Conservation (phyloP, 2,113 vertebrate genomes). For the Elephas maximus region DNA sequence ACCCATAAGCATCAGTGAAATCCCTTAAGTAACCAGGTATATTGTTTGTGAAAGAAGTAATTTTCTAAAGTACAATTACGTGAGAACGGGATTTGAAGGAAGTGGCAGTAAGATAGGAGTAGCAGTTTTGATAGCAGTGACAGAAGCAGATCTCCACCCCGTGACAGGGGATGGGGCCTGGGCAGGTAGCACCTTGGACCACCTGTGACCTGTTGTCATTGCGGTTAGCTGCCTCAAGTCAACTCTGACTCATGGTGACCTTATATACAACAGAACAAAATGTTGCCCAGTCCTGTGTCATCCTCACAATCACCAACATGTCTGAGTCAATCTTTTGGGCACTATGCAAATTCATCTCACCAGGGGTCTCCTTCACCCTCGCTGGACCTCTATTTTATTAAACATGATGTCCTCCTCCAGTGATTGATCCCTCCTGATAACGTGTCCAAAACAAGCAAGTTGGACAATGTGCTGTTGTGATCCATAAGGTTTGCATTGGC, state of each 20-base stretch:
- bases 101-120: not conserved
- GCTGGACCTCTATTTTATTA: not conserved
- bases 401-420: not conserved
- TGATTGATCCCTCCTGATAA: not conserved
- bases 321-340: not conserved
- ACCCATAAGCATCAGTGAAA: conserved; percentile 64
- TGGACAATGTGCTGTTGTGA: not conserved
- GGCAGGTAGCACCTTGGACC: rapidly evolving
- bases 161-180: not conserved
- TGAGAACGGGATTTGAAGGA: conserved; percentile 34
- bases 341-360: not conserved
- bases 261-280: not conserved
- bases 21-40: conserved; percentile 59
- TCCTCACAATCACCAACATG: not conserved
- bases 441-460: not conserved
- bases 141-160: not conserved
- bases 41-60: conserved; percentile 64
- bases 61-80: conserved; percentile 61
- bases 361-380: not conserved
- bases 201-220: not conserved
- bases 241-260: not conserved
- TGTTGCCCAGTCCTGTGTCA: not conserved
- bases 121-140: not conserved
- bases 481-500: not conserved
- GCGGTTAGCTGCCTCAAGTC: not conserved